phyloP scores from a whole-genome alignment of 2,113 vertebrate genomes.

The Struthio camelus region DNA sequence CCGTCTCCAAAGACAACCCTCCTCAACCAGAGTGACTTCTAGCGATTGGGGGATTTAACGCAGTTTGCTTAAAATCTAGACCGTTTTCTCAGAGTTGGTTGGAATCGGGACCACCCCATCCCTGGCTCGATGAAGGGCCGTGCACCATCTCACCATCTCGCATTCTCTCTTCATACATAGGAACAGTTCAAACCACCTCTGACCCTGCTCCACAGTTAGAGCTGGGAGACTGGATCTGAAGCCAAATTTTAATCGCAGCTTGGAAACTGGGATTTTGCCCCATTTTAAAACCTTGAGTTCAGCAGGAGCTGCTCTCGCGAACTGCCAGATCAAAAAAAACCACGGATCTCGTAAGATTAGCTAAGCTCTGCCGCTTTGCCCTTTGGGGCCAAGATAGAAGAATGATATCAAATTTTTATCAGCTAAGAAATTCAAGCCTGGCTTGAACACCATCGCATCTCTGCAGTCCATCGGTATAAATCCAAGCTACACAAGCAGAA shows the following conservation, averaged over 20 bases:
- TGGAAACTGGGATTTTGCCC: background rate
- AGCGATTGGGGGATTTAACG: background rate
- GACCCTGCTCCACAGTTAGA: background rate
- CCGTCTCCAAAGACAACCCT: background rate
- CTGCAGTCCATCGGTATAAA: background rate
- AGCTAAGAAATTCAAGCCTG: background rate
- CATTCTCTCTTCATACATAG: rapidly evolving
- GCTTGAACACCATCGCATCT: background rate
- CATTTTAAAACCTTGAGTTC: background rate
- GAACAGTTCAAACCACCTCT: background rate
- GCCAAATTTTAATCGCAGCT: background rate
- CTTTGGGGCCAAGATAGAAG: background rate
- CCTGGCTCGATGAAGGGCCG: background rate
- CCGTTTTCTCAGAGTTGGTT: background rate
- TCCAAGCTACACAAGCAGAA: background rate
- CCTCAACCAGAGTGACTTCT: rapidly evolving
- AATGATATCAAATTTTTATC: slow-evolving; percentile 36
- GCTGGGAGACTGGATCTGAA: background rate
- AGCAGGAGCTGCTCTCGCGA: background rate
- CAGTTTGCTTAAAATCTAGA: background rate
- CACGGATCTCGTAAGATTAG: background rate
- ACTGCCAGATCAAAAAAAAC: background rate
- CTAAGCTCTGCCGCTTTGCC: background rate
- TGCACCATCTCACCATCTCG: rapidly evolving
- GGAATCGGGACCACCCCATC: background rate